phyloP scores from a whole-genome alignment of 2,797 vertebrate species.

The Darevskia mixta region DNA sequence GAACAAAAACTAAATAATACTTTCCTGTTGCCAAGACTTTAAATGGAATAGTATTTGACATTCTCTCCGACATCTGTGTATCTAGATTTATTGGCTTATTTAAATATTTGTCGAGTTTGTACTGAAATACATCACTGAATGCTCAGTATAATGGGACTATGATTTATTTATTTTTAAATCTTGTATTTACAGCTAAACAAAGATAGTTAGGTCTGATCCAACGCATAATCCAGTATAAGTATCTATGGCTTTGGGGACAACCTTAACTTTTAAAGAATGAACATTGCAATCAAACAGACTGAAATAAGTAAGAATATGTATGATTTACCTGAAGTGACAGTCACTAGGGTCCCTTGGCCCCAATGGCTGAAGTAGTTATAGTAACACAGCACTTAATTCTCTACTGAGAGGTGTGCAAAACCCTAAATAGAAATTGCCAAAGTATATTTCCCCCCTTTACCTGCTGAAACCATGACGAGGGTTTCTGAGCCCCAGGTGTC shows the following conservation, averaged over 20 bases:
- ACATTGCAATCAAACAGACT: background rate
- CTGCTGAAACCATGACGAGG: background rate
- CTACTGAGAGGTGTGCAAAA: constrained; percentile 52
- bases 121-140: background rate
- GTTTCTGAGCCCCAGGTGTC: background rate
- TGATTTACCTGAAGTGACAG: constrained; percentile 73
- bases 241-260: too few species aligned
- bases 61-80: background rate
- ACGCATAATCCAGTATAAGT: background rate
- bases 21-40: background rate
- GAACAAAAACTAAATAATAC: background rate
- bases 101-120: background rate
- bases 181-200: background rate
- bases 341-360: constrained; percentile 69
- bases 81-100: background rate
- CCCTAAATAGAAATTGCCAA: constrained; percentile 8
- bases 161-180: too few species aligned
- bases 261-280: background rate
- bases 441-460: background rate
- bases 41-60: too few species aligned
- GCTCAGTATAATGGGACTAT: background rate
- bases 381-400: constrained; percentile 49
- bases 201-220: background rate
- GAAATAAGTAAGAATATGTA: background rate
- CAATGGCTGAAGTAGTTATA: constrained; percentile 50